Conservation (phyloP, 2,888 invertebrate species). For the Anthophora plumipes region DNA sequence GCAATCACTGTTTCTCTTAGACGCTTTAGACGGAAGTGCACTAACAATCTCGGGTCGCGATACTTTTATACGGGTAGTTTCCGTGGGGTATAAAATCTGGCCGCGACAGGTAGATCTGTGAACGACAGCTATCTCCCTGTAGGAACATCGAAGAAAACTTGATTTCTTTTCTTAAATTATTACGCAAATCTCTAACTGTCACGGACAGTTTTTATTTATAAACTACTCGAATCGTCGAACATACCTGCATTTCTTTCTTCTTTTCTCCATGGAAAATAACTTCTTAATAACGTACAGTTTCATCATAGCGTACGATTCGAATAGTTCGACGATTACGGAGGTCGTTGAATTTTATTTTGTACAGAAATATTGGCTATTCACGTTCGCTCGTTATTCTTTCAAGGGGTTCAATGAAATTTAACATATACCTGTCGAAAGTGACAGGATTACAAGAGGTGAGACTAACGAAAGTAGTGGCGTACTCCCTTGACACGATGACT, state of each 20-base stretch:
- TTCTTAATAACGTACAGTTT: background rate
- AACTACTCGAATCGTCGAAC: background rate
- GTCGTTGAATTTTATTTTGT: background rate
- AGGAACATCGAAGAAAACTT: constrained; percentile 24
- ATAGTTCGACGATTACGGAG: background rate
- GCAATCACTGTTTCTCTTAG: constrained; percentile 20
- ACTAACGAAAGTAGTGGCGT: too few species aligned
- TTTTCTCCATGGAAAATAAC: constrained; percentile 3
- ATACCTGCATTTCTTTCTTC: background rate
- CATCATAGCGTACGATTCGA: background rate
- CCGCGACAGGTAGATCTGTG: constrained; percentile 44
- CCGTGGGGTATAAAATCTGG: constrained; percentile 40
- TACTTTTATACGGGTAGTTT: constrained; percentile 61
- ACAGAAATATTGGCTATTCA: background rate
- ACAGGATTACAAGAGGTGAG: too few species aligned
- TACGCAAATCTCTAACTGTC: constrained; percentile 25
- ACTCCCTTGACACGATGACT: too few species aligned
- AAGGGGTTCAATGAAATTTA: background rate
- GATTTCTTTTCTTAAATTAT: constrained; percentile 9
- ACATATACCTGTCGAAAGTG: too few species aligned
- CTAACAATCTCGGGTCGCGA: background rate
- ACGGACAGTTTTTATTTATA: constrained; percentile 9
- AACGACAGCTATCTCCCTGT: constrained; percentile 54
- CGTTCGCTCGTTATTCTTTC: background rate
- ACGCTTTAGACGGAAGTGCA: constrained; percentile 15